Evolutionary conservation across 2,888 invertebrate genomes (phyloP).

Genomic region (Xestia ashworthii): DNA sequence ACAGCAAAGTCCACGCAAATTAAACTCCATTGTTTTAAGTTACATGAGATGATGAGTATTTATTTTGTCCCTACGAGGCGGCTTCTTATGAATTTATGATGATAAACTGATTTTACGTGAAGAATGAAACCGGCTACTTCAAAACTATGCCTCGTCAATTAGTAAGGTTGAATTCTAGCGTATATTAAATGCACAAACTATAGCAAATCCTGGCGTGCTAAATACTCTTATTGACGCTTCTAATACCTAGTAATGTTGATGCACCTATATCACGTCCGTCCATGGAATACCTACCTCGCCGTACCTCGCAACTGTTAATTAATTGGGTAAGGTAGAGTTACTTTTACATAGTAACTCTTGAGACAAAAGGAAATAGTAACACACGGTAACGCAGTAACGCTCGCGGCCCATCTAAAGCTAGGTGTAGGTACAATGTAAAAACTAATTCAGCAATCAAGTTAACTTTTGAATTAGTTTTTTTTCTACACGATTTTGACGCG

Average conservation of each 20-base stretch:
- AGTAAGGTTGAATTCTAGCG: no score
- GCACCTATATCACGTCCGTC: background rate
- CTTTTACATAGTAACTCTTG: no score
- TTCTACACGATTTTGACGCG: no score
- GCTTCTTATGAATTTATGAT: background rate
- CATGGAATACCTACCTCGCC: background rate
- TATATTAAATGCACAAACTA: background rate
- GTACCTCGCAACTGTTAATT: background rate
- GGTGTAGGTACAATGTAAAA: no score
- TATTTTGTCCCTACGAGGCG: background rate
- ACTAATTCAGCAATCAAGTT: no score
- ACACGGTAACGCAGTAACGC: no score
- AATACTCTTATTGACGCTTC: background rate
- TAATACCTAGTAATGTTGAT: background rate
- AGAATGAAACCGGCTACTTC: background rate
- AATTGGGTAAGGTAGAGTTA: no score
- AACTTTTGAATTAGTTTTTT: no score
- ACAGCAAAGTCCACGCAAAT: background rate
- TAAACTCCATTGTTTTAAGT: constrained; percentile 4
- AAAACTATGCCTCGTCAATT: background rate
- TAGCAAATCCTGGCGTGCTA: background rate
- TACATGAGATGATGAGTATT: background rate
- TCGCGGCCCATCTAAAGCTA: no score
- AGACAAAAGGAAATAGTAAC: no score
- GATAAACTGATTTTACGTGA: background rate